Percentiles rank a stretch among this genome's conserved stretches.
Conservation (phyloP, 2,888 invertebrate genomes). For the Acronicta leporina region DNA sequence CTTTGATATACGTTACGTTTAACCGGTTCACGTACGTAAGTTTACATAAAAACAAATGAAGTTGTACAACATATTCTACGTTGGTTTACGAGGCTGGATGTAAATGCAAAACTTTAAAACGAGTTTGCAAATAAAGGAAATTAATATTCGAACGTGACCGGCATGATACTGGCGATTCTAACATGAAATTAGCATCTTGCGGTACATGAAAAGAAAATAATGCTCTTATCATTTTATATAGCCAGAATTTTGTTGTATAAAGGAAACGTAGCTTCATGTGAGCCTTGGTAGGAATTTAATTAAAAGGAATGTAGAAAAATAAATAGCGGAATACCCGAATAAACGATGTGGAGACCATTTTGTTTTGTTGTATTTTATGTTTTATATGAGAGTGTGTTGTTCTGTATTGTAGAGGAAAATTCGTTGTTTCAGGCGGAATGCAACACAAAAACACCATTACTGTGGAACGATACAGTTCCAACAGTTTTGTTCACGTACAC, state of each 20-base stretch:
- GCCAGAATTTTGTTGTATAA: slow-evolving; percentile 9
- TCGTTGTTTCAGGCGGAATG: slow-evolving; percentile 51
- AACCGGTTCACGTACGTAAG: slow-evolving; percentile 15
- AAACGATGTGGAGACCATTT: slow-evolving; percentile 33
- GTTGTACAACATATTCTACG: slow-evolving; percentile 28
- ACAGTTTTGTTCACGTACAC: slow-evolving; percentile 52
- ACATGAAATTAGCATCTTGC: slow-evolving; percentile 12
- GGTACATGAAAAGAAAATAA: slow-evolving; percentile 17
- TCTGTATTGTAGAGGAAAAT: slow-evolving; percentile 25
- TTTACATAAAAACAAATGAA: slow-evolving; percentile 30
- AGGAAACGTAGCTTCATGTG: slow-evolving; percentile 18
- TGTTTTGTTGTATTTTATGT: slow-evolving; percentile 22
- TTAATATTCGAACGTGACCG: slow-evolving; percentile 41
- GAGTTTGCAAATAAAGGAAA: slow-evolving; percentile 40
- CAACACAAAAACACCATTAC: slow-evolving; percentile 66
- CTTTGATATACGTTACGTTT: slow-evolving; percentile 23
- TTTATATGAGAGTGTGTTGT: slow-evolving; percentile 19
- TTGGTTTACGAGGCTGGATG: slow-evolving; percentile 32
- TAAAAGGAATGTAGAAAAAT: slow-evolving; percentile 38
- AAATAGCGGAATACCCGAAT: slow-evolving; percentile 29
- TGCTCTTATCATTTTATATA: slow-evolving; percentile 24
- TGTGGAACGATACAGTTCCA: slow-evolving; percentile 54
- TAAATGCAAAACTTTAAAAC: slow-evolving; percentile 30
- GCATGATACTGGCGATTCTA: slow-evolving; percentile 2
- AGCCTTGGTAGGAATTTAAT: slow-evolving; percentile 43